Conservation (phyloP, 2,797 vertebrate genomes). For the Schizopygopsis pylzovi region DNA sequence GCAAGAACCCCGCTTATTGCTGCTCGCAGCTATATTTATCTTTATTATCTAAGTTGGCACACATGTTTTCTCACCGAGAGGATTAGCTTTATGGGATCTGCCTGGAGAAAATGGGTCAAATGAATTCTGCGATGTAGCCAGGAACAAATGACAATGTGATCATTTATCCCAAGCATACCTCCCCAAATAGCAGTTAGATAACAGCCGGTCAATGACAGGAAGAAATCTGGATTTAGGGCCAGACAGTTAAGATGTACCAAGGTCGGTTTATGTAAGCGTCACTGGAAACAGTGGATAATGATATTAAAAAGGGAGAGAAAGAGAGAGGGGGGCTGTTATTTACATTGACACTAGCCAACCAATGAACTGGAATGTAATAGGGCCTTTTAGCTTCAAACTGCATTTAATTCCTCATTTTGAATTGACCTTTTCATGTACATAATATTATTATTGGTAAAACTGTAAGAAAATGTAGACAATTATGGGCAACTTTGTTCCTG, state of each 20-base stretch:
- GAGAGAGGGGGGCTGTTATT: background rate
- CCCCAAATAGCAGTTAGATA: constrained; percentile 50
- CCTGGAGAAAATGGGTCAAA: constrained; percentile 48
- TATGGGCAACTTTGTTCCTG: background rate
- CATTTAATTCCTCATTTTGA: background rate
- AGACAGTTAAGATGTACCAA: constrained; percentile 45
- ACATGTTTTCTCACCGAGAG: constrained; percentile 49
- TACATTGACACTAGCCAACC: background rate
- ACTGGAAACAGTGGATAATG: constrained; percentile 25
- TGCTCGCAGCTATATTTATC: no score
- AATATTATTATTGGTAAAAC: background rate
- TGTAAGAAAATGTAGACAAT: background rate
- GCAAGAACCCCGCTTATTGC: no score
- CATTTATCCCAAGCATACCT: constrained; percentile 46
- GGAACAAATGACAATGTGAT: constrained; percentile 13
- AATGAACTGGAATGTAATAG: background rate
- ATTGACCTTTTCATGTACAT: background rate
- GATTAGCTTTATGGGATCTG: constrained; percentile 59
- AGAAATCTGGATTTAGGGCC: constrained; percentile 11
- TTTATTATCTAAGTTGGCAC: constrained; percentile 18
- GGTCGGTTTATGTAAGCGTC: constrained; percentile 34
- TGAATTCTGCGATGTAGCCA: background rate
- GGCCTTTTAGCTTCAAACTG: background rate
- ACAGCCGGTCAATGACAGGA: constrained; percentile 27
- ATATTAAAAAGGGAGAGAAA: constrained; percentile 6